Evolutionary conservation across 2,888 invertebrate species (phyloP), one percentile per base, ranked within the genome.

Genomic region (Rambutsinella grinnellia): DNA sequence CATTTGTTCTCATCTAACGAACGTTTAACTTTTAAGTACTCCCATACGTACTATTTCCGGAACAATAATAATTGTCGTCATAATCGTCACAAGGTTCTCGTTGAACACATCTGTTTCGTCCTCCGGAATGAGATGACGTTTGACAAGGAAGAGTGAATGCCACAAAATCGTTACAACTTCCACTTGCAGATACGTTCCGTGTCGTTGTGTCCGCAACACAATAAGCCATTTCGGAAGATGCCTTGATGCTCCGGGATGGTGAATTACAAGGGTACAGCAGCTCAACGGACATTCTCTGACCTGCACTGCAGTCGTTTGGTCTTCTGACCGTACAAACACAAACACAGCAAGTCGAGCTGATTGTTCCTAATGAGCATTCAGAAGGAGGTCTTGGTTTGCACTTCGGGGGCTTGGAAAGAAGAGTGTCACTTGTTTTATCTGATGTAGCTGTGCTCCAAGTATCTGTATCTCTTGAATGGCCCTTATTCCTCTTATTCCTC

Each of bases 91-190:
- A 13, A 8, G 44, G 13, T 13, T 13, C 10, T 44, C 44, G 8
- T 10, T 44, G n/a, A n/a, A n/a, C n/a, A n/a, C n/a, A n/a, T n/a
- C n/a, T n/a, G n/a, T n/a, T n/a, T n/a, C n/a, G n/a, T n/a, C n/a
- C n/a, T n/a, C n/a, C n/a, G 28, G 57, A 27, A 10, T 57, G 27
- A 17, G 57, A 57, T 51, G 68, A 68, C 17, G 68, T 51, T 60
- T 68, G 58, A 28, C 23, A 8, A 17, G 69, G 69, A 5, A 69
- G 61, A 23, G 60, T 69, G 36, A 69, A 69, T 24, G 69, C 61
- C 5, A 62, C 19, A 17, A 69, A 17, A 44, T 61, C 53, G n/a
- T n/a, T n/a, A n/a, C n/a, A n/a, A n/a, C n/a, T n/a, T n/a, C n/a
- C n/a, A 54, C 54, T 62, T 6, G 15, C 15, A 10, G 21, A 44